These are phyloP conservation scores for Vulpes lagopus DNA, from an alignment of 2,113 vertebrate species.

Conservation along the genomic window DNA sequence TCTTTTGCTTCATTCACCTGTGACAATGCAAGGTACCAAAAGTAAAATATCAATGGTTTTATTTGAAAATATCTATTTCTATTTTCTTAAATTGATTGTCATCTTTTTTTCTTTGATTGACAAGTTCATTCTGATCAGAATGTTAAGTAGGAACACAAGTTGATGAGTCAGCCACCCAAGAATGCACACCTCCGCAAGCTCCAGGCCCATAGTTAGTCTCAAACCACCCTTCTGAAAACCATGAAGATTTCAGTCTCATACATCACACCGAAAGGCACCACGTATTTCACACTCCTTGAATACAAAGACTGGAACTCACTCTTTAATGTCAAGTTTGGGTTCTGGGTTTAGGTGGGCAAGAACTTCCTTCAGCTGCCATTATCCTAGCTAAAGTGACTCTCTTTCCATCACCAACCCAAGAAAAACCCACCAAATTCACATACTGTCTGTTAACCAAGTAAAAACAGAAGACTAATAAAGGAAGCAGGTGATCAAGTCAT, in stretches of 20 bases:
- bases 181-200: constrained; percentile 10
- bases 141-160: constrained; percentile 27
- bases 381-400: constrained; percentile 58
- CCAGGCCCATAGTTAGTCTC: neutral
- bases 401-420: constrained; percentile 15
- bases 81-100: constrained; percentile 75
- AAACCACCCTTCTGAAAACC: neutral
- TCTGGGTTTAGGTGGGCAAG: constrained; percentile 46
- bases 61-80: constrained; percentile 71
- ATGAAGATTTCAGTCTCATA: neutral
- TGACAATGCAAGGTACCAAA: constrained; percentile 69
- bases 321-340: constrained; percentile 61
- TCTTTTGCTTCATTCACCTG: constrained; percentile 59
- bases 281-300: constrained; percentile 14
- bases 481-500: constrained; percentile 55
- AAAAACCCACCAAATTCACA: constrained; percentile 50
- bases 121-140: constrained; percentile 65
- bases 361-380: constrained; percentile 44
- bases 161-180: neutral
- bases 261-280: constrained; percentile 58
- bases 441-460: constrained; percentile 48
- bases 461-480: constrained; percentile 41
- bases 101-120: constrained; percentile 45
- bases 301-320: constrained; percentile 37
- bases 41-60: constrained; percentile 74